Percentiles rank a stretch among this genome's conserved stretches.
Evolutionary conservation across 2,797 vertebrate genomes (phyloP).

Genomic region (Semotilus atromaculatus): DNA sequence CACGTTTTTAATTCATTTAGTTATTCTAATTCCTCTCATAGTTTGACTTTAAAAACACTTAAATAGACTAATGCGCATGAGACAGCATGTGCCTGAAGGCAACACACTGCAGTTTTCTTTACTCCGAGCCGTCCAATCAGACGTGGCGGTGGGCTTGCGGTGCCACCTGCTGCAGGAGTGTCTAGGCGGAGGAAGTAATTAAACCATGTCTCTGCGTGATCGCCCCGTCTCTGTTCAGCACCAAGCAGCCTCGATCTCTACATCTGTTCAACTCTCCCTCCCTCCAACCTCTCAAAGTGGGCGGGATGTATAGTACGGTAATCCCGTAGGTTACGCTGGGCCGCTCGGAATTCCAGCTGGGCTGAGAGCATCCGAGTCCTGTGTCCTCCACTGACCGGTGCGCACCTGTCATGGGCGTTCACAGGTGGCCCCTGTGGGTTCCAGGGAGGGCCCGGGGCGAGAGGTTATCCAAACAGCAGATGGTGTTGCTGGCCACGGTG

Average conservation of each 20-base stretch:
- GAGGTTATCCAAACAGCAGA: slow-evolving; percentile 78
- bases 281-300: slow-evolving; percentile 29
- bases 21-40: neutral
- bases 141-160: slow-evolving; percentile 27
- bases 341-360: slow-evolving; percentile 25
- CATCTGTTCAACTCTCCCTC: slow-evolving; percentile 37
- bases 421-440: slow-evolving; percentile 61
- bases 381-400: slow-evolving; percentile 32
- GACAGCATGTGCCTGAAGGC: slow-evolving; percentile 15
- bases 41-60: slow-evolving; percentile 32
- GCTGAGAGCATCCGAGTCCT: slow-evolving; percentile 25
- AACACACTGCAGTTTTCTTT: neutral
- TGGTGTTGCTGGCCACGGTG: slow-evolving; percentile 69
- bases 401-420: slow-evolving; percentile 49
- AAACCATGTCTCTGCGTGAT: slow-evolving; percentile 44
- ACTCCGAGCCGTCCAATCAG: slow-evolving; percentile 22
- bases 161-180: slow-evolving; percentile 49
- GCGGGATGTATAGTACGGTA: slow-evolving; percentile 22
- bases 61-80: slow-evolving; percentile 18
- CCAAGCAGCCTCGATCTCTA: slow-evolving; percentile 49
- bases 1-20: neutral
- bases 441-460: slow-evolving; percentile 68
- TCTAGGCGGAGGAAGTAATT: slow-evolving; percentile 49
- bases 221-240: slow-evolving; percentile 30
- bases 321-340: slow-evolving; percentile 20